These are phyloP conservation scores for Heliconius melpomene DNA, from an alignment of 1,140 invertebrate species.

Conservation along the genomic window DNA sequence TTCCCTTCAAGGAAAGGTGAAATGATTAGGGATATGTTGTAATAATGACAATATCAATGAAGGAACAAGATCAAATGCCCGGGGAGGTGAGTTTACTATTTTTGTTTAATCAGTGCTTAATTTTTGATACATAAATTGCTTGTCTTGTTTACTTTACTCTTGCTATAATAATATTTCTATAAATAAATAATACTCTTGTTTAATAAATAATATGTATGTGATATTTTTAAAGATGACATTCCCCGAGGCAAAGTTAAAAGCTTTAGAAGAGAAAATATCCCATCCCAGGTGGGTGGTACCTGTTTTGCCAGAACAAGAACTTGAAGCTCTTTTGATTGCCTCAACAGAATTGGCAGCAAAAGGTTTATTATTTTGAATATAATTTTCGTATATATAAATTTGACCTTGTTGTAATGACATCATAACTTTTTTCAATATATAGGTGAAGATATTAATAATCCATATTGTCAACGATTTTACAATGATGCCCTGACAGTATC, in stretches of 20 bases:
- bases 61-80: conserved; percentile 75
- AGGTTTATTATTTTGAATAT: conserved; percentile 48
- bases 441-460: conserved; percentile 94
- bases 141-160: not conserved
- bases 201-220: not conserved
- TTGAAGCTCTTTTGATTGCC: conserved; percentile 94
- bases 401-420: conserved; percentile 11
- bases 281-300: conserved; percentile 98
- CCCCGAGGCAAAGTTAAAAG: conserved; percentile 91
- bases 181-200: not conserved
- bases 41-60: conserved; percentile 80
- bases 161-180: not conserved
- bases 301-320: conserved; percentile 96
- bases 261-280: conserved; percentile 97
- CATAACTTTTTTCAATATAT: conserved; percentile 34
- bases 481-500: conserved; percentile 96
- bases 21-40: conserved; percentile 69
- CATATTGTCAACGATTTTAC: conserved; percentile 97
- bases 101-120: not conserved
- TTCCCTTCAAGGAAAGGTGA: conserved; percentile 58
- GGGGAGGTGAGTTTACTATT: conserved; percentile 62
- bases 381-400: not conserved
- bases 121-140: not conserved
- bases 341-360: conserved; percentile 86
- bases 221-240: conserved; percentile 81